phyloP scores from a whole-genome alignment of 2,113 vertebrate genomes.

The Cinclus mexicanus region DNA sequence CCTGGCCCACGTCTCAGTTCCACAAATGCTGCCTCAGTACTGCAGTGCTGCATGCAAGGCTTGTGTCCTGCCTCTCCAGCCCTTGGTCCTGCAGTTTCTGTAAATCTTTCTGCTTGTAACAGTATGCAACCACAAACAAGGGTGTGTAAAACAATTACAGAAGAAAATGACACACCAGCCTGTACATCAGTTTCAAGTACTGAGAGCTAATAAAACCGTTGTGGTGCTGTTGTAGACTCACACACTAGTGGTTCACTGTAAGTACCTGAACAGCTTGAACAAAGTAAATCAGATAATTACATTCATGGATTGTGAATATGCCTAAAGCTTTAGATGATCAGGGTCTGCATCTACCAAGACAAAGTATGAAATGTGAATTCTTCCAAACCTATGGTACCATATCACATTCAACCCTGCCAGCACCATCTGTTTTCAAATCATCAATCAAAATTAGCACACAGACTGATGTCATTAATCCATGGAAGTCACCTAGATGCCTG shows the following conservation, averaged over 20 bases:
- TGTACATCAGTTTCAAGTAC: not conserved
- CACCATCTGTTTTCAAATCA: not conserved
- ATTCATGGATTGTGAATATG: not conserved
- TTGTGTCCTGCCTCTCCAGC: rapidly evolving
- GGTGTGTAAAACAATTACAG: not conserved
- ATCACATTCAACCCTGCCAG: not conserved
- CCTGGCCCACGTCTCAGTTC: rapidly evolving
- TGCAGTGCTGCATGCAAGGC: not conserved
- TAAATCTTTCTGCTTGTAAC: not conserved
- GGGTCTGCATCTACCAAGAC: not conserved
- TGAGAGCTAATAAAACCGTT: not conserved
- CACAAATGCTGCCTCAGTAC: not conserved
- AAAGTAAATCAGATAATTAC: not conserved
- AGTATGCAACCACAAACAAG: not conserved
- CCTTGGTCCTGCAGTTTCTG: not conserved
- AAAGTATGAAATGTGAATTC: not conserved
- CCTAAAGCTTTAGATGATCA: not conserved
- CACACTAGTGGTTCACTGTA: not conserved
- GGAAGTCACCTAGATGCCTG: not conserved
- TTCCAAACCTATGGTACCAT: not conserved
- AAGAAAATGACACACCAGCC: not conserved
- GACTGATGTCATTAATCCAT: not conserved
- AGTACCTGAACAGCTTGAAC: not conserved
- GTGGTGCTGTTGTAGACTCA: not conserved
- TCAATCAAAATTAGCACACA: not conserved